Evolutionary conservation across 2,797 vertebrate species (phyloP).

Genomic region (Thripadectes ignobilis): DNA sequence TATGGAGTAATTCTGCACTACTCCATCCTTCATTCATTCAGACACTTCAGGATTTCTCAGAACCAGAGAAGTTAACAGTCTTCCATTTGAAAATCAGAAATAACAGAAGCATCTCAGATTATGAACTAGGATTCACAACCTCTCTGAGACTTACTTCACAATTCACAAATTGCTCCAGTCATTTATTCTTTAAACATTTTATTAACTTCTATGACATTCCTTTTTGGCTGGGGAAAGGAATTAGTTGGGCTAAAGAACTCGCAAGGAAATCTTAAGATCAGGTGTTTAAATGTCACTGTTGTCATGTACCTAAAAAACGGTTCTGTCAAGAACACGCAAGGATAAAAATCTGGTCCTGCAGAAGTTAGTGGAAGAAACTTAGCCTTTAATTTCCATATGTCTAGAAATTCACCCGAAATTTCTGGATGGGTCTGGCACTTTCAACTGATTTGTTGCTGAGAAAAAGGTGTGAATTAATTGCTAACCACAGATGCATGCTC

Average conservation of each 20-base stretch:
- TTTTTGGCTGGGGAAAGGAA: background rate
- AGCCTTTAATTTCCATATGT: background rate
- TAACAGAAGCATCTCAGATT: background rate
- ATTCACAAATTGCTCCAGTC: background rate
- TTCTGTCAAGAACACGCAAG: background rate
- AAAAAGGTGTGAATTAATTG: background rate
- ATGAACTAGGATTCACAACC: background rate
- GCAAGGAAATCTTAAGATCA: background rate
- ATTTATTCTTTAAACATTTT: background rate
- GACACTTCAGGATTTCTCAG: background rate
- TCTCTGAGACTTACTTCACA: background rate
- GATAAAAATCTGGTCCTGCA: conserved; percentile 26
- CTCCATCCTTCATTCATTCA: background rate
- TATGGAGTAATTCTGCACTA: background rate
- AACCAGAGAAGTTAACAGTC: background rate
- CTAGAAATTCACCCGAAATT: conserved; percentile 21
- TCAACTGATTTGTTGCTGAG: background rate
- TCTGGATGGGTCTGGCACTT: conserved; percentile 21
- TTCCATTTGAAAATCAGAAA: conserved; percentile 6
- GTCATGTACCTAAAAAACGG: background rate
- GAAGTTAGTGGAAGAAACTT: background rate
- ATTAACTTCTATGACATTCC: background rate
- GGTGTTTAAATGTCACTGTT: conserved; percentile 54
- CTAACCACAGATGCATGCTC: background rate
- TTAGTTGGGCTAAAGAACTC: background rate